Conservation (phyloP, 2,113 vertebrate species). For the Himantopus leucocephalus region DNA sequence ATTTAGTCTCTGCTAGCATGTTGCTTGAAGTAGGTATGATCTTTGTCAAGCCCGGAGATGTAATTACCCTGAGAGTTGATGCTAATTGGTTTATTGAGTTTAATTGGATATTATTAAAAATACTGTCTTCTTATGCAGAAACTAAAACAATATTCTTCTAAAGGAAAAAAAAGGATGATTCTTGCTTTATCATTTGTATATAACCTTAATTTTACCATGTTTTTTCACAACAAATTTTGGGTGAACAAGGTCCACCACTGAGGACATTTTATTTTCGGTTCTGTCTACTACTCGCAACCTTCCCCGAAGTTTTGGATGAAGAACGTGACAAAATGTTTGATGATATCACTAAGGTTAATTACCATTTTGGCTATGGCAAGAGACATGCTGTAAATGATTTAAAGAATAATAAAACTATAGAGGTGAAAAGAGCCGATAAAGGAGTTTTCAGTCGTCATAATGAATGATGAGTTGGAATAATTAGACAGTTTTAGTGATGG, state of each 20-base stretch:
- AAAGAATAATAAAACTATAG: conserved; percentile 55
- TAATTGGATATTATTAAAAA: conserved; percentile 54
- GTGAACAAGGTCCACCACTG: neutral
- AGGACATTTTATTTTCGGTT: neutral
- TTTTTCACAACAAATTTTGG: neutral
- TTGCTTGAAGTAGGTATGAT: conserved; percentile 34
- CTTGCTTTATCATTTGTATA: neutral
- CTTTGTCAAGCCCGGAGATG: conserved; percentile 29
- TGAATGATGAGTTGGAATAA: conserved; percentile 32
- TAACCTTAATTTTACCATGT: neutral
- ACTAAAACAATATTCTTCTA: neutral
- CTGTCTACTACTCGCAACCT: neutral
- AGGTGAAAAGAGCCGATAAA: conserved; percentile 51
- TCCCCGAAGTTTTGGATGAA: conserved; percentile 27
- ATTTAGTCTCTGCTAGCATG: neutral
- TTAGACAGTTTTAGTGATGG: conserved; percentile 41
- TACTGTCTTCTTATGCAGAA: neutral
- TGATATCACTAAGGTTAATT: conserved; percentile 39
- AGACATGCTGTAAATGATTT: conserved; percentile 35
- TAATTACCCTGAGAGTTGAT: conserved; percentile 52
- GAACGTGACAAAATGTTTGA: conserved; percentile 23
- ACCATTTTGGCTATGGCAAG: neutral
- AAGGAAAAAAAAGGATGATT: neutral
- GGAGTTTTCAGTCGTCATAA: conserved; percentile 27
- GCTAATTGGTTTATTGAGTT: conserved; percentile 62